Conservation (phyloP, 2,113 vertebrate genomes). For the Zootoca vivipara region DNA sequence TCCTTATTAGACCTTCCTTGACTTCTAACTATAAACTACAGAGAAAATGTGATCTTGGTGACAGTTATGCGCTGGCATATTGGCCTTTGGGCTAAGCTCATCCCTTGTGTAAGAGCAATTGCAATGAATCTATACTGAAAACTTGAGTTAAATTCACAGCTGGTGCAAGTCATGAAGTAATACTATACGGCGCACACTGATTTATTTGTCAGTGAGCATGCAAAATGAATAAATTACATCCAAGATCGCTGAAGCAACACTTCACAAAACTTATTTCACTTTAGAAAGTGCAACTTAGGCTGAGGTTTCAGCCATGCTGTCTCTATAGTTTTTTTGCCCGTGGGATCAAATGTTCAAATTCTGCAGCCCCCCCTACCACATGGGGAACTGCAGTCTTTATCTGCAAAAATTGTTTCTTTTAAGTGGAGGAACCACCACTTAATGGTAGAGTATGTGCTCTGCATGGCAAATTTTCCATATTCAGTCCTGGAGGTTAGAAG, state of each 20-base stretch:
- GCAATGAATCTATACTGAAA: background rate
- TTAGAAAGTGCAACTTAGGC: background rate
- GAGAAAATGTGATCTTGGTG: constrained; percentile 1
- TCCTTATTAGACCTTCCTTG: background rate
- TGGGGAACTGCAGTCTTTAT: background rate
- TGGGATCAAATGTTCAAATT: background rate
- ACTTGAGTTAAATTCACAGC: background rate
- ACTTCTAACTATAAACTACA: background rate
- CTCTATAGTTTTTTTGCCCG: background rate
- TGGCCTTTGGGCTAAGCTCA: background rate
- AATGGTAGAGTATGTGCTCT: too few relatives aligned
- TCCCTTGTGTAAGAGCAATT: background rate
- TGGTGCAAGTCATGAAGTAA: background rate
- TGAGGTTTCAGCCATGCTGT: background rate
- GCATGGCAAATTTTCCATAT: background rate
- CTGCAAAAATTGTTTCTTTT: background rate
- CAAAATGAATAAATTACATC: background rate
- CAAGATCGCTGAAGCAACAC: background rate
- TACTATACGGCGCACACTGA: background rate
- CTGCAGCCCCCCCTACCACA: too few relatives aligned
- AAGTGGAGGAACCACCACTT: background rate
- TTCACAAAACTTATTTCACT: background rate
- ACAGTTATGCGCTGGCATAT: background rate
- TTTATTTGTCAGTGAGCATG: background rate
- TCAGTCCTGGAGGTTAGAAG: background rate